These are phyloP conservation scores for Coccyzus lansbergi DNA, from an alignment of 2,797 vertebrate species.

Conservation along the genomic window DNA sequence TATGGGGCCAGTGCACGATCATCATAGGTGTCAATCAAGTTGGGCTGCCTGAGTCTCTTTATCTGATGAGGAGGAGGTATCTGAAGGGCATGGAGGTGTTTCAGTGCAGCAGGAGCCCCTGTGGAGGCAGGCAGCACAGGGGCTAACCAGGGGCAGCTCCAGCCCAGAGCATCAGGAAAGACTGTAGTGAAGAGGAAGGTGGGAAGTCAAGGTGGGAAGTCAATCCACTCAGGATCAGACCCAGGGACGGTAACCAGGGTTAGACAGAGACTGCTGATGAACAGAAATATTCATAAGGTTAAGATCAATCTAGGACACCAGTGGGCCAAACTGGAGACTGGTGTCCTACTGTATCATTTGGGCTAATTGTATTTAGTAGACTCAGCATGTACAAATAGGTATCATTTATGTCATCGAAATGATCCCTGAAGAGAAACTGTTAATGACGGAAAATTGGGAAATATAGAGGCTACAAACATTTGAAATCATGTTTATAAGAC, in stretches of 20 bases:
- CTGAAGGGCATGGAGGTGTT: neutral
- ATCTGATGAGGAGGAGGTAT: neutral
- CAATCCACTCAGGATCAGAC: neutral
- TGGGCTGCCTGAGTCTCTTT: neutral
- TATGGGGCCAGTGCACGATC: neutral
- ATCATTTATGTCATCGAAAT: neutral
- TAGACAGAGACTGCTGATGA: neutral
- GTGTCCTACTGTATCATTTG: neutral
- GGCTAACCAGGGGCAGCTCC: neutral
- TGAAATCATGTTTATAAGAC: neutral
- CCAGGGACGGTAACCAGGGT: neutral
- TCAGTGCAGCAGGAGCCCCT: fast-evolving
- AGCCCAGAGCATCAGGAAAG: neutral
- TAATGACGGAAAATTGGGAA: neutral
- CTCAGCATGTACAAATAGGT: neutral
- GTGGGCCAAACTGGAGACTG: neutral
- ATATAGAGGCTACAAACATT: neutral
- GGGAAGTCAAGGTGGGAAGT: neutral
- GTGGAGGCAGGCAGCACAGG: neutral
- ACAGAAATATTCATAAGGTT: neutral
- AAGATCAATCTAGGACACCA: neutral
- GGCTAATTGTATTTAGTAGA: neutral
- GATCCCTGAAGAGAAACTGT: neutral
- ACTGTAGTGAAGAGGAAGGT: fast-evolving
- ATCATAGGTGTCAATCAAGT: neutral